These are phyloP conservation scores for Perca flavescens DNA, from an alignment of 2,113 vertebrate species.

Conservation along the genomic window DNA sequence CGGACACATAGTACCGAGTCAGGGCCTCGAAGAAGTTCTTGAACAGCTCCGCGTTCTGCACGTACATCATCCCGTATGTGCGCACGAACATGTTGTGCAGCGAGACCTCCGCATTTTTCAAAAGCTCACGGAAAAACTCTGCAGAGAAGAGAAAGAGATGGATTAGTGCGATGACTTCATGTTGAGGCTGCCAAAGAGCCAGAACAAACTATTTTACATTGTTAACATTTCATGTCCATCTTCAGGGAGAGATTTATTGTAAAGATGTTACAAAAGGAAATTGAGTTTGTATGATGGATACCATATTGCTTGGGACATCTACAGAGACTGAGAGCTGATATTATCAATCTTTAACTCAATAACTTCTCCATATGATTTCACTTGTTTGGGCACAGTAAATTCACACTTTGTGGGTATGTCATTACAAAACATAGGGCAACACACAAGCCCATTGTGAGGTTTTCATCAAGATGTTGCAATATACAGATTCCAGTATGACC, in stretches of 20 bases:
- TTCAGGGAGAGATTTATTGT: conserved; percentile 10
- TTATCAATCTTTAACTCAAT: conserved; percentile 7
- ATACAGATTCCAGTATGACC: conserved; percentile 13
- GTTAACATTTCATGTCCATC: conserved; percentile 33
- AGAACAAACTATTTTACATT: conserved; percentile 21
- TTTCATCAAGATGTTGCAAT: conserved; percentile 5
- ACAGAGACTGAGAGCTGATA: conserved; percentile 25
- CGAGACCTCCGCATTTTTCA: conserved; percentile 92
- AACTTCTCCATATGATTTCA: not conserved
- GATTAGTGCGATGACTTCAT: conserved; percentile 19
- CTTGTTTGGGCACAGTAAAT: not conserved
- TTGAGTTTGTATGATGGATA: conserved; percentile 17
- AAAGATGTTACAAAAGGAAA: conserved; percentile 34
- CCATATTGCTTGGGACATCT: conserved; percentile 1
- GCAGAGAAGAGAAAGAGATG: conserved; percentile 36
- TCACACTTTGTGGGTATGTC: not conserved
- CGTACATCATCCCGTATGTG: conserved; percentile 95
- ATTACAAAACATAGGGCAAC: not conserved
- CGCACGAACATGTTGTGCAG: conserved; percentile 95
- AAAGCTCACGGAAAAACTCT: conserved; percentile 97
- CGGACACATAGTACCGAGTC: conserved; percentile 89
- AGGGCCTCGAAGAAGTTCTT: conserved; percentile 92
- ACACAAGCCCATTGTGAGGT: not conserved
- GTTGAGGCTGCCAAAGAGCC: conserved; percentile 1
- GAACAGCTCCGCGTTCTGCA: conserved; percentile 96